Evolutionary conservation across 2,113 vertebrate species (phyloP).

Genomic region (Sebastes schlegelii): DNA sequence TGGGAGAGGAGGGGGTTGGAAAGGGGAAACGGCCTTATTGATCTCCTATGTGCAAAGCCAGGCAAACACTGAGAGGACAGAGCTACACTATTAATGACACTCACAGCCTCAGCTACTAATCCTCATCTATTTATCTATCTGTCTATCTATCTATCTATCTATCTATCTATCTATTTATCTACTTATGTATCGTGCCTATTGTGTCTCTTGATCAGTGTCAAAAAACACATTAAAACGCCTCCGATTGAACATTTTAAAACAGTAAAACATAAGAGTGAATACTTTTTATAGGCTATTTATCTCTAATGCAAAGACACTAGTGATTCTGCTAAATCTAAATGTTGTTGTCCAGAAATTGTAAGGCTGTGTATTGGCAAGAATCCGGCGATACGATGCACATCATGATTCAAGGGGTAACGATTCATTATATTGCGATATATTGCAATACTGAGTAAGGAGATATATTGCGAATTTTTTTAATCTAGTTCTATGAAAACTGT

Average conservation of each 20-base stretch:
- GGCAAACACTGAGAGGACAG: slow-evolving; percentile 85
- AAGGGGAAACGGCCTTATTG: slow-evolving; percentile 82
- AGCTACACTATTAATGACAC: slow-evolving; percentile 82
- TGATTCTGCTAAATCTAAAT: background rate
- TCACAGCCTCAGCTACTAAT: slow-evolving; percentile 71
- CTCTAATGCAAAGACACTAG: background rate
- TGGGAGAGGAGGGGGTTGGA: slow-evolving; percentile 74
- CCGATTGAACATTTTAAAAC: background rate
- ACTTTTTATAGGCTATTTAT: background rate
- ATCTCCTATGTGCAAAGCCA: slow-evolving; percentile 85
- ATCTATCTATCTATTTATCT: slow-evolving; percentile 69
- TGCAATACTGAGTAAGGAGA: too few species aligned
- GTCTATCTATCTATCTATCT: too few species aligned
- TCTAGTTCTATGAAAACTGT: too few species aligned
- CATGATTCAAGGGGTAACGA: too few species aligned
- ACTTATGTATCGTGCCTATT: slow-evolving; percentile 46
- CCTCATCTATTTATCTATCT: too few species aligned
- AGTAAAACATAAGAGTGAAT: background rate
- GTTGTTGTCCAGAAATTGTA: background rate
- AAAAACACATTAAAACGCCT: background rate
- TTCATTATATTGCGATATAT: too few species aligned
- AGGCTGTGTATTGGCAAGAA: too few species aligned
- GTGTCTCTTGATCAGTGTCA: too few species aligned
- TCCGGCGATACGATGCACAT: too few species aligned
- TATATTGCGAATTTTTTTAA: too few species aligned